Evolutionary conservation across 2,797 vertebrate species (phyloP).

Genomic region (Protosalanx chinensis): DNA sequence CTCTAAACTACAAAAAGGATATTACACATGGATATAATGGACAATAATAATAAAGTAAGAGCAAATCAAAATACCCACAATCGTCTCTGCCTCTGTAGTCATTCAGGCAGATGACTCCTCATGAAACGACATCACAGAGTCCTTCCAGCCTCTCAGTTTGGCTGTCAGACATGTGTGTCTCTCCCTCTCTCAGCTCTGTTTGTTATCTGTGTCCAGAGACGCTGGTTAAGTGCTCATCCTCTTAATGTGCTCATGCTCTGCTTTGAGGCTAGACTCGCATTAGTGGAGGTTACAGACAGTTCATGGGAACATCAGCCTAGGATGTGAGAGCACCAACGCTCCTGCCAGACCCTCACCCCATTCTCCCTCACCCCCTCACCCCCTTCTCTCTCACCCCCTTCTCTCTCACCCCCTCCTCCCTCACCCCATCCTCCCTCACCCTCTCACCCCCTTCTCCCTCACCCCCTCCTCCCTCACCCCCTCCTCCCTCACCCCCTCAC

Average conservation of each 20-base stretch:
- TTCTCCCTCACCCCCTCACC: neutral
- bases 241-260: neutral
- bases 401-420: slow-evolving; percentile 16
- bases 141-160: neutral
- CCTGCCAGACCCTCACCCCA: slow-evolving; percentile 23
- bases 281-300: slow-evolving; percentile 41
- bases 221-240: slow-evolving; percentile 24
- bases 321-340: slow-evolving; percentile 30
- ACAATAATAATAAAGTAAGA: neutral
- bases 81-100: neutral
- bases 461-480: slow-evolving; percentile 18
- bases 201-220: slow-evolving; percentile 16
- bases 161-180: neutral
- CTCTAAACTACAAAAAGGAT: no score
- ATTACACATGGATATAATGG: no score
- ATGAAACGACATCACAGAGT: neutral
- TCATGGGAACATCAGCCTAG: slow-evolving; percentile 26
- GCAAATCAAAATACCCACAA: neutral
- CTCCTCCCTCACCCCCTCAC: slow-evolving; percentile 22
- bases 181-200: slow-evolving; percentile 14
- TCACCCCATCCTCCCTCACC: slow-evolving; percentile 23
- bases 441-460: neutral
- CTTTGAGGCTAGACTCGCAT: slow-evolving; percentile 21
- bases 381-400: slow-evolving; percentile 26
- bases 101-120: neutral